A percentile compares a stretch with the other conserved stretches of the same genome.
Conservation (phyloP, 2,888 invertebrate species). For the Cetonia aurata region DNA sequence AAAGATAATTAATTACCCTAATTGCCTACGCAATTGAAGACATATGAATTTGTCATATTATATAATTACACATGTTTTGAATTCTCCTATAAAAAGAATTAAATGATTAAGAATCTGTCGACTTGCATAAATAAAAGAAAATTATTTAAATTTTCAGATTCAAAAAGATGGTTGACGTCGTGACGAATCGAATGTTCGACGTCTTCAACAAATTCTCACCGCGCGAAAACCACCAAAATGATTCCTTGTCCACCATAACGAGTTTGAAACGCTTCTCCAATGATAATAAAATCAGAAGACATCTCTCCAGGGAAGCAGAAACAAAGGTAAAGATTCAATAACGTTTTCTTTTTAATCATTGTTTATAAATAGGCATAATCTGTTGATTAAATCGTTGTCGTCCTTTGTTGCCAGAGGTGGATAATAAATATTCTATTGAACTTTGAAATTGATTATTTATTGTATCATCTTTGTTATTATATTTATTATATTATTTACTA, state of each 20-base stretch:
- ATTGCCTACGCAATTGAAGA: too few relatives aligned
- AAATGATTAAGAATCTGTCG: too few relatives aligned
- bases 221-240: slow-evolving; percentile 60
- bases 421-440: too few relatives aligned
- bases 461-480: slow-evolving; percentile 1
- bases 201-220: slow-evolving; percentile 68
- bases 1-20: too few relatives aligned
- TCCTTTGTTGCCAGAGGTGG: too few relatives aligned
- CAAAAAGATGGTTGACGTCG: slow-evolving; percentile 72
- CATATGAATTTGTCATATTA: too few relatives aligned
- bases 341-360: neutral
- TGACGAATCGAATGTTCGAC: slow-evolving; percentile 70
- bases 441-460: neutral
- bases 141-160: slow-evolving; percentile 61
- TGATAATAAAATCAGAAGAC: slow-evolving; percentile 58
- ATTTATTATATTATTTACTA: neutral
- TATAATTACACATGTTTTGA: too few relatives aligned
- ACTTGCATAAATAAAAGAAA: too few relatives aligned
- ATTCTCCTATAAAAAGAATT: too few relatives aligned
- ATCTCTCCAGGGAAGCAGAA: slow-evolving; percentile 59
- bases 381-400: neutral
- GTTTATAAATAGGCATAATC: neutral
- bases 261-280: slow-evolving; percentile 61
- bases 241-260: slow-evolving; percentile 61
- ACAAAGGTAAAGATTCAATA: slow-evolving; percentile 54